Evolutionary conservation across 2,797 vertebrate genomes (phyloP).

Genomic region (Ciconia nigra): DNA sequence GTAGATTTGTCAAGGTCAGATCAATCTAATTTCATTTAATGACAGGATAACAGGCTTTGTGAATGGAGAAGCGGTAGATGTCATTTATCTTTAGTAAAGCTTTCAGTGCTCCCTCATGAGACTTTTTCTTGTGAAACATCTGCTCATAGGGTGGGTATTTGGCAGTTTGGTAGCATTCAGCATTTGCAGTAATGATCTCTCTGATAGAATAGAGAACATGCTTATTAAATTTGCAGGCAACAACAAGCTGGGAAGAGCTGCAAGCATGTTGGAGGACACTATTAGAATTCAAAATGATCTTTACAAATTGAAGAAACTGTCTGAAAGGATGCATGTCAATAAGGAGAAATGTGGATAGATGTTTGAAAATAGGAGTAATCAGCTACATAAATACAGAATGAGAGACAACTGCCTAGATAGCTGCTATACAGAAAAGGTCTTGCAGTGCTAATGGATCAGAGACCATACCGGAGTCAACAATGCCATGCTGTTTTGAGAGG

Average conservation of each 20-base stretch:
- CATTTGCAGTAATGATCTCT: conserved; percentile 67
- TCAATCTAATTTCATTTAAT: conserved; percentile 60
- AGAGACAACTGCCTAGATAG: conserved; percentile 47
- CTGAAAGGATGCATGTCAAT: conserved; percentile 55
- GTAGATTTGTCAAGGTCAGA: conserved; percentile 56
- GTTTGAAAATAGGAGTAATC: conserved; percentile 65
- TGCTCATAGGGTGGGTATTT: conserved; percentile 62
- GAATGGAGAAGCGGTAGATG: conserved; percentile 58
- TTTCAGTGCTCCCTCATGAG: conserved; percentile 64
- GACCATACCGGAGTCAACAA: neutral
- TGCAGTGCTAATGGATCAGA: conserved; percentile 15
- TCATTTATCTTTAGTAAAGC: conserved; percentile 64
- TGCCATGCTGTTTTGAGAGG: neutral
- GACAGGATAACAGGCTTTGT: conserved; percentile 57
- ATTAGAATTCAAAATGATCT: conserved; percentile 62
- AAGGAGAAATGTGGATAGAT: conserved; percentile 56
- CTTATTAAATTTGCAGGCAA: conserved; percentile 67
- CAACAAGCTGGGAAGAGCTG: conserved; percentile 60
- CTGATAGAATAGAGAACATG: conserved; percentile 62
- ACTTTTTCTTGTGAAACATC: conserved; percentile 64
- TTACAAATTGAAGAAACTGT: conserved; percentile 52
- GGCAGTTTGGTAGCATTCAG: conserved; percentile 63
- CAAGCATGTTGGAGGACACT: conserved; percentile 58
- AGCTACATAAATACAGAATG: conserved; percentile 58
- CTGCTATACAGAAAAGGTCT: conserved; percentile 30